These are phyloP conservation scores for Dermochelys coriacea DNA, from an alignment of 2,797 vertebrate species.

Conservation along the genomic window DNA sequence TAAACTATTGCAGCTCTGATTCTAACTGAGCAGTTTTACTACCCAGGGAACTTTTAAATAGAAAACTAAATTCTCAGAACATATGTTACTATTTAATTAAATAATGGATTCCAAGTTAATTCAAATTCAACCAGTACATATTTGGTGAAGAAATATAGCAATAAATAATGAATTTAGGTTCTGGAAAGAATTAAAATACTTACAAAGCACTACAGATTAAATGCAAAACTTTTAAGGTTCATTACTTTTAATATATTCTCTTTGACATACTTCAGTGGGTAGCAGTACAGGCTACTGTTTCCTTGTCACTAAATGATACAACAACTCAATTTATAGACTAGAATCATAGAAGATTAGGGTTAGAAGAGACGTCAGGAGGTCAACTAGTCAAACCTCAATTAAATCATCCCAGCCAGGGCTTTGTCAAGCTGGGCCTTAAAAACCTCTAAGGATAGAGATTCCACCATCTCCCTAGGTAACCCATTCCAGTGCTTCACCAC, in stretches of 20 bases:
- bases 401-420: no score
- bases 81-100: slow-evolving; percentile 55
- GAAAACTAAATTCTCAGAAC: slow-evolving; percentile 48
- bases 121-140: slow-evolving; percentile 27
- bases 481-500: no score
- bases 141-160: neutral
- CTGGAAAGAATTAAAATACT: slow-evolving; percentile 61
- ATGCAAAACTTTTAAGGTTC: slow-evolving; percentile 71
- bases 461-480: no score
- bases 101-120: slow-evolving; percentile 63
- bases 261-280: slow-evolving; percentile 67
- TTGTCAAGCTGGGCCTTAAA: no score
- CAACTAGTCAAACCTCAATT: no score
- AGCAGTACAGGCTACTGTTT: slow-evolving; percentile 47
- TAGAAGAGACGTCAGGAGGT: no score
- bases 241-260: slow-evolving; percentile 73
- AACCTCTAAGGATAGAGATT: no score
- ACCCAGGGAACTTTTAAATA: slow-evolving; percentile 36
- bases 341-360: neutral
- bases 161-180: slow-evolving; percentile 64
- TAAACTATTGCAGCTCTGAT: slow-evolving; percentile 21
- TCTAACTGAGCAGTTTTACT: slow-evolving; percentile 32
- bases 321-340: slow-evolving; percentile 57
- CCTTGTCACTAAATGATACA: slow-evolving; percentile 72
- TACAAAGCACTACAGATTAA: slow-evolving; percentile 53